Conservation (phyloP, 2,113 vertebrate genomes). For the Athene noctua region DNA sequence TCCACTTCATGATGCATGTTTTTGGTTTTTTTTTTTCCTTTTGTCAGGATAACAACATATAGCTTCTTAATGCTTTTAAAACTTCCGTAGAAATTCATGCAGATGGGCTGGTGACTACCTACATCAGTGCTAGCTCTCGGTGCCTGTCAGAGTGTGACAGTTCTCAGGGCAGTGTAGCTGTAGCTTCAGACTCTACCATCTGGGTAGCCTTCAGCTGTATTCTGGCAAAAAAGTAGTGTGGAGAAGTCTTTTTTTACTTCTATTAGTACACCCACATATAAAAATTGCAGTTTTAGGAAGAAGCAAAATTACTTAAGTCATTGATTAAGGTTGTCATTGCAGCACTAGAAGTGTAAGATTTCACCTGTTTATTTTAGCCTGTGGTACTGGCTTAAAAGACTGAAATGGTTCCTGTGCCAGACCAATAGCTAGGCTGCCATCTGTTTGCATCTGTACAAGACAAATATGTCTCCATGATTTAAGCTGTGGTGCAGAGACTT, state of each 20-base stretch:
- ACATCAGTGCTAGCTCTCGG: conserved; percentile 58
- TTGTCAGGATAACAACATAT: conserved; percentile 79
- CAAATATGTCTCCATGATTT: neutral
- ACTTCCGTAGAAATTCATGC: conserved; percentile 42
- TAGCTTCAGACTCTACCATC: neutral
- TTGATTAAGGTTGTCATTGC: neutral
- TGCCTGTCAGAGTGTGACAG: conserved; percentile 53
- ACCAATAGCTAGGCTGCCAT: neutral
- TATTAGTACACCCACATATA: neutral
- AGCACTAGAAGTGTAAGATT: neutral
- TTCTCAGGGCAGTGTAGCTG: conserved; percentile 6
- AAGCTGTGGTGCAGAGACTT: conserved; percentile 59
- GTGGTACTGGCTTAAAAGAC: neutral
- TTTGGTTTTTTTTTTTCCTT: conserved; percentile 70
- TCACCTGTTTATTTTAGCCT: neutral
- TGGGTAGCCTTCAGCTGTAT: neutral
- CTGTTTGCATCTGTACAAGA: conserved; percentile 1
- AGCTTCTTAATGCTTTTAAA: conserved; percentile 70
- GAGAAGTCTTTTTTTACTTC: conserved; percentile 13
- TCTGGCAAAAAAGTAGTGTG: conserved; percentile 10
- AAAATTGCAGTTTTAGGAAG: neutral
- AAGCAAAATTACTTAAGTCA: neutral
- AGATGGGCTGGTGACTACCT: conserved; percentile 40
- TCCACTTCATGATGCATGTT: conserved; percentile 79
- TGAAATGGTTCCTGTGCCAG: conserved; percentile 37